Base-by-base conservation (phyloP, 1,140 invertebrate genomes). In the Onthophagus taurus region DNA sequence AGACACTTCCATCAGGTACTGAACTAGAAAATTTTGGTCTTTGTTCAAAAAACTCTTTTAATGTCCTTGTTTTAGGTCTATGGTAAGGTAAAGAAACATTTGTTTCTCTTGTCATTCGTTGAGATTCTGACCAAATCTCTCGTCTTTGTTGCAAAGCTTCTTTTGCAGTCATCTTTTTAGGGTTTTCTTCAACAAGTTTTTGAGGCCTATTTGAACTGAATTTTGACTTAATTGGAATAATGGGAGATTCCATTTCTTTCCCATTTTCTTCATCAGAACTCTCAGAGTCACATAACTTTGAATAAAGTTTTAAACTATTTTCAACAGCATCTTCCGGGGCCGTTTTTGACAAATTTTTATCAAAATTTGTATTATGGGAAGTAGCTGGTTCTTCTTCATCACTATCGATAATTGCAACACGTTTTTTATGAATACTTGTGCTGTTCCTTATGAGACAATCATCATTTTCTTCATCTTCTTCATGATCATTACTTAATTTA, bases 71-170 rank as follows among this genome's bases (percentile, higher is more conserved):
- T 53, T 80, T 82, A 13, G 86, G 85, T 51, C 70, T 72, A 61
- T 89, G 84, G 65, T 89, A 89, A 1, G 86, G 85, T 9, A 89
- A 57, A 31, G 74, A 76, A 30, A 87, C 66, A 45, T 71, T 58
- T 30, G 75, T 74, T 64, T 87, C 82, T 55, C 84, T 63, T 2
- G 82, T 50, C 65, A 83, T 74, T 23, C 82, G 63, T 60, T 85
- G 81, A 0, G 71, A 72, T 59, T 74, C 73, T 59, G 71, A 72
- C 51, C 69, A 68, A 18, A 74, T 75, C 55, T 70, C 69, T 44
- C 70, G 64, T 60, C 70, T 71, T 50, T 71, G 68, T 55, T 72
- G 65, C 55, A 68, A 64, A 31, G 73, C 73, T 61, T 72, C 63
- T 58, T 72, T 72, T 9, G 64, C 68, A 44, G 71, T 72, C 63